These are phyloP conservation scores for Emys orbicularis DNA, from an alignment of 2,797 vertebrate genomes.

Conservation along the genomic window DNA sequence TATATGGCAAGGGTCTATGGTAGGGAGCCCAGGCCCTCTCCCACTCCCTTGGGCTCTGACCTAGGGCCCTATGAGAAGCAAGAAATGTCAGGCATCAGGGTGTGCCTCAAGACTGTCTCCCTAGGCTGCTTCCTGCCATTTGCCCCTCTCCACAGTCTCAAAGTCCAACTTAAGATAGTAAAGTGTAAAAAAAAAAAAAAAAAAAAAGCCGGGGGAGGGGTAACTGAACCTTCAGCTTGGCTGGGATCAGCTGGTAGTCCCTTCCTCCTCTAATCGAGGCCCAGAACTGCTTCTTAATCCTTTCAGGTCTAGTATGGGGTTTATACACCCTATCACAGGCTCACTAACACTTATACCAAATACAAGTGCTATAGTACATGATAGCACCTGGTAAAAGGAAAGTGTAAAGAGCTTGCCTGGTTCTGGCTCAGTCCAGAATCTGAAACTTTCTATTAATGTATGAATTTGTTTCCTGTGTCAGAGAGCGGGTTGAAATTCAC, in stretches of 20 bases:
- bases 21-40: neutral
- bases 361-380: neutral
- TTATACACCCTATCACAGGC: neutral
- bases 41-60: neutral
- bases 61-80: neutral
- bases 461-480: neutral
- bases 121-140: neutral
- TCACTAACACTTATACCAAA: neutral
- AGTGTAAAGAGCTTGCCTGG: neutral
- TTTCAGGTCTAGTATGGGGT: neutral
- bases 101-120: neutral
- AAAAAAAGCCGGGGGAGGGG: fast-evolving
- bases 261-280: neutral
- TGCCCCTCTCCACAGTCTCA: neutral
- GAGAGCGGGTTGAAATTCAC: neutral
- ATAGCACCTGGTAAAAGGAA: neutral
- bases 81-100: neutral
- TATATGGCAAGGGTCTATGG: neutral
- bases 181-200: no score
- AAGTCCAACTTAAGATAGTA: neutral
- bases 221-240: neutral
- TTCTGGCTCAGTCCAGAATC: neutral
- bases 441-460: neutral
- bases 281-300: neutral
- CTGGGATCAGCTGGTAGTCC: neutral